Conservation (phyloP, 2,888 invertebrate genomes). For the Monochamus alternatus region DNA sequence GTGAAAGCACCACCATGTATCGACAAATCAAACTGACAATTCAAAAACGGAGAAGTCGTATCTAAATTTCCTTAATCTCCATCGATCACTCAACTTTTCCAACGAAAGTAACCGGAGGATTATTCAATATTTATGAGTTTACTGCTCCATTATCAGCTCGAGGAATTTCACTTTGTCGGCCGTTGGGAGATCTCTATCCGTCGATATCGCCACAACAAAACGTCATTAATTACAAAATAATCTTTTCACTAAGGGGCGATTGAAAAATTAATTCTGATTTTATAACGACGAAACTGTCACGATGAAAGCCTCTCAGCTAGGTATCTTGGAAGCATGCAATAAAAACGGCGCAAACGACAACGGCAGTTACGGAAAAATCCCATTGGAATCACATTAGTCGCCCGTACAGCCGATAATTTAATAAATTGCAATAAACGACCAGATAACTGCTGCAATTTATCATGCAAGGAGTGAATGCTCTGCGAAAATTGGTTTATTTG, state of each 20-base stretch:
- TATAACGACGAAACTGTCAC: too few relatives aligned
- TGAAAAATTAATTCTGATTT: too few relatives aligned
- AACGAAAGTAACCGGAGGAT: background rate
- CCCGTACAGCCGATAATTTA: background rate
- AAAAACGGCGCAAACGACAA: too few relatives aligned
- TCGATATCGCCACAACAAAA: background rate
- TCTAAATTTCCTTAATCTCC: background rate
- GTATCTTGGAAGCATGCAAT: too few relatives aligned
- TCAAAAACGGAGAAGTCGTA: too few relatives aligned
- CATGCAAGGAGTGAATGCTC: background rate
- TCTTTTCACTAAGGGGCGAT: too few relatives aligned
- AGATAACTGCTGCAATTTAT: background rate
- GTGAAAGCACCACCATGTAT: too few relatives aligned
- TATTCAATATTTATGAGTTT: background rate
- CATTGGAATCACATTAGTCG: background rate
- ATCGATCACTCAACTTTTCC: background rate
- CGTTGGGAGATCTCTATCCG: background rate
- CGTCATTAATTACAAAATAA: background rate
- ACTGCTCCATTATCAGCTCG: background rate
- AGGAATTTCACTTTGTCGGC: background rate
- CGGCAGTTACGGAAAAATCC: too few relatives aligned
- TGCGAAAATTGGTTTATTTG: background rate
- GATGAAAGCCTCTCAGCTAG: too few relatives aligned
- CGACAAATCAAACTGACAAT: too few relatives aligned
- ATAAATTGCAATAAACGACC: background rate